phyloP scores from a whole-genome alignment of 2,113 vertebrate species.

The Megaptera novaeangliae region DNA sequence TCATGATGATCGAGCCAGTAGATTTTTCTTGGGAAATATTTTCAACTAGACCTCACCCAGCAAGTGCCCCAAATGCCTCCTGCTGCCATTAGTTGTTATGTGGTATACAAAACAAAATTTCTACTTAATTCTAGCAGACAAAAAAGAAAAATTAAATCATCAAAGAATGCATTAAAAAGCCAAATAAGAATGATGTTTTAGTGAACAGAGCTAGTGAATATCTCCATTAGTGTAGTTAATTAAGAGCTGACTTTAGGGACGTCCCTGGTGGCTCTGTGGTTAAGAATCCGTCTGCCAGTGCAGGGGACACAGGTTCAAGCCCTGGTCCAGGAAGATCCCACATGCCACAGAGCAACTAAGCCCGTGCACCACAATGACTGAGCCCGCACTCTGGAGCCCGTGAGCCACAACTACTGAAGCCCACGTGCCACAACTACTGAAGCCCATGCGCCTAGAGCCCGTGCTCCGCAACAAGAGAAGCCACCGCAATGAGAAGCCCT shows the following conservation, averaged over 20 bases:
- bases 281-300: too few species aligned
- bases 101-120: not conserved
- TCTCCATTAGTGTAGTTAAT: not conserved
- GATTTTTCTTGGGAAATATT: conserved; percentile 13
- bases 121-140: not conserved
- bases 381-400: too few species aligned
- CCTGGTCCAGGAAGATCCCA: too few species aligned
- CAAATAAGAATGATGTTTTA: not conserved
- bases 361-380: too few species aligned
- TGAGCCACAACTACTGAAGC: too few species aligned
- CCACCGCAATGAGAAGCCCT: too few species aligned
- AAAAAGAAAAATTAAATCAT: conserved; percentile 10
- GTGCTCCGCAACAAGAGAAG: too few species aligned
- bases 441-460: too few species aligned
- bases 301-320: too few species aligned
- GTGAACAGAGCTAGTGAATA: not conserved
- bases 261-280: too few species aligned
- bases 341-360: too few species aligned
- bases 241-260: not conserved
- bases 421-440: too few species aligned
- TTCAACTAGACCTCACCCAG: not conserved
- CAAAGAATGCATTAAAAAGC: not conserved
- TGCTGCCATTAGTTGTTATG: not conserved
- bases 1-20: not conserved
- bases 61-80: not conserved